phyloP scores from a whole-genome alignment of 2,888 invertebrate species.

The Ommatoiulus sabulosus region DNA sequence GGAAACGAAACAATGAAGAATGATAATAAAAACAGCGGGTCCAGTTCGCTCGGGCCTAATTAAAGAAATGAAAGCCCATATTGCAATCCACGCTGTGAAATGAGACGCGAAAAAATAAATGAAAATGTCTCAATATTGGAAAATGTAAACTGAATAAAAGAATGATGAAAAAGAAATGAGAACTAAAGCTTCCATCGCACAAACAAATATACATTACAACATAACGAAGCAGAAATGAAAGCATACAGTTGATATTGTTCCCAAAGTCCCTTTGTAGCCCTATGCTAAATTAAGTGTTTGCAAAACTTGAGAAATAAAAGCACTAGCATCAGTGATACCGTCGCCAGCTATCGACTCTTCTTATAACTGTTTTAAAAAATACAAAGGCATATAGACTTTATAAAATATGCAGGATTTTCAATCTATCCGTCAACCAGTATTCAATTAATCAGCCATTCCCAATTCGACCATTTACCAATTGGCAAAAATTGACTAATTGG shows the following conservation, averaged over 20 bases:
- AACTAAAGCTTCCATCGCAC: not conserved
- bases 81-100: not conserved
- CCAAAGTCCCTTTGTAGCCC: not conserved
- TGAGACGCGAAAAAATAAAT: not conserved
- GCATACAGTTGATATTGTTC: not conserved
- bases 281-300: too few relatives aligned
- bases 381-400: too few relatives aligned
- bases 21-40: slow-evolving; percentile 27
- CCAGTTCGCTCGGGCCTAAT: not conserved
- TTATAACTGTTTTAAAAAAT: too few relatives aligned
- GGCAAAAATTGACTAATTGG: too few relatives aligned
- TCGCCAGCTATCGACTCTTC: too few relatives aligned
- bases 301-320: too few relatives aligned
- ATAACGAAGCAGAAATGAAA: not conserved
- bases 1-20: not conserved
- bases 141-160: not conserved
- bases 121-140: not conserved
- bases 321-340: too few relatives aligned
- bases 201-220: not conserved
- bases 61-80: not conserved
- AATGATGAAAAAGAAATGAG: not conserved
- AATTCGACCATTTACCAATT: too few relatives aligned
- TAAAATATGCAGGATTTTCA: too few relatives aligned
- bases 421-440: too few relatives aligned
- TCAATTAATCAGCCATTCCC: too few relatives aligned